Conservation (phyloP, 2,888 invertebrate species). For the Spisula solida region DNA sequence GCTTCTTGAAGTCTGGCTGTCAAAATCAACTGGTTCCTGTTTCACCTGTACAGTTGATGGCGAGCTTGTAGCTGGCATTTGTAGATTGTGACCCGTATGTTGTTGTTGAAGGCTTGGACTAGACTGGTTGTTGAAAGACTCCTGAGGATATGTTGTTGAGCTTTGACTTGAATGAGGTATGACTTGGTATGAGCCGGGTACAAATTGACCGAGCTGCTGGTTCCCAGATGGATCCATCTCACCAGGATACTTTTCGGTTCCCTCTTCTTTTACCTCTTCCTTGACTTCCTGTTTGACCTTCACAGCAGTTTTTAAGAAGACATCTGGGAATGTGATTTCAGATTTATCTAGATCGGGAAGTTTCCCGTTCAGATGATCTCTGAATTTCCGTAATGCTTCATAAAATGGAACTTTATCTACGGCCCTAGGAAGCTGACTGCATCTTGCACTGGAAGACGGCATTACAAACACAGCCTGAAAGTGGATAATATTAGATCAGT, state of each 20-base stretch:
- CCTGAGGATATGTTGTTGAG: conserved; percentile 30
- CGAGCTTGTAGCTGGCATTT: not conserved
- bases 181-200: conserved; percentile 55
- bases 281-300: conserved; percentile 73
- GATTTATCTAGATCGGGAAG: conserved; percentile 82
- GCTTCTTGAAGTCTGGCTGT: conserved; percentile 29
- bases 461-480: conserved; percentile 98
- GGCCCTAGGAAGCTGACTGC: conserved; percentile 98
- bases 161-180: conserved; percentile 55
- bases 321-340: conserved; percentile 86
- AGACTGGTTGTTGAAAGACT: conserved; percentile 16
- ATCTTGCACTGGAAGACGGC: conserved; percentile 99
- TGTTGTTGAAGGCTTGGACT: conserved; percentile 1
- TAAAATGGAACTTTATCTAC: conserved; percentile 99
- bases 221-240: conserved; percentile 29
- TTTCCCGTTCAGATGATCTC: conserved; percentile 96
- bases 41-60: conserved; percentile 44
- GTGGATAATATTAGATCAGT: conserved; percentile 56
- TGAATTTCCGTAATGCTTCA: conserved; percentile 97
- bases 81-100: not conserved
- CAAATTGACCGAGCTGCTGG: conserved; percentile 52
- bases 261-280: conserved; percentile 66
- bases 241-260: conserved; percentile 33
- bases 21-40: conserved; percentile 58
- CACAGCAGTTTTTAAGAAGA: conserved; percentile 81